Conservation (phyloP, 2,888 invertebrate species). For the Melieria crassipennis region DNA sequence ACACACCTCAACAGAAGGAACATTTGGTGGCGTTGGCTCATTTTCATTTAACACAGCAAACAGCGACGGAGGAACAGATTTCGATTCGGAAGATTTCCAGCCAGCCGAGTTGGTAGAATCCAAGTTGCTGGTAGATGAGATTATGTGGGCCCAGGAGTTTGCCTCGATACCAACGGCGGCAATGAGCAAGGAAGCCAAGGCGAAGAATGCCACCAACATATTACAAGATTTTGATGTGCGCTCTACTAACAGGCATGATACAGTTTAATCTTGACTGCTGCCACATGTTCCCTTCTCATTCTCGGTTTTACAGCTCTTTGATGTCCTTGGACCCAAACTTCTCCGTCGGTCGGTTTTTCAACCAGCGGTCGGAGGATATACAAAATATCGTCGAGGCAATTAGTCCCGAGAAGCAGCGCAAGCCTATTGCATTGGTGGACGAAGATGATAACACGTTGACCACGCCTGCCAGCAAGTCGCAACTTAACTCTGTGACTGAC, state of each 20-base stretch:
- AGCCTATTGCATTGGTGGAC: conserved; percentile 48
- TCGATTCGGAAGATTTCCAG: conserved; percentile 50
- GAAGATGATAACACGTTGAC: conserved; percentile 34
- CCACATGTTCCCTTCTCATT: neutral
- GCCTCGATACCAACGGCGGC: conserved; percentile 59
- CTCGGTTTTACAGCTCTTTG: conserved; percentile 49
- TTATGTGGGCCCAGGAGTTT: conserved; percentile 61
- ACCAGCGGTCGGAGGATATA: conserved; percentile 59
- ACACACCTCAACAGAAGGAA: conserved; percentile 37
- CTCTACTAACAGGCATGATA: conserved; percentile 49
- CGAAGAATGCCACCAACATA: conserved; percentile 38
- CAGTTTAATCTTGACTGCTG: no score
- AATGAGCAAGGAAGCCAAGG: conserved; percentile 53
- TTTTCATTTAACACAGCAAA: conserved; percentile 47
- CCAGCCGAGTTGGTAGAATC: conserved; percentile 63
- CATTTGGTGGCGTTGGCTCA: conserved; percentile 44
- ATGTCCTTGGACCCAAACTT: conserved; percentile 56
- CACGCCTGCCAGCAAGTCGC: conserved; percentile 21
- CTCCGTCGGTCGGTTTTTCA: conserved; percentile 61
- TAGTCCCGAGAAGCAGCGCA: conserved; percentile 49
- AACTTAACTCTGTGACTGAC: conserved; percentile 17
- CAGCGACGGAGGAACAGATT: conserved; percentile 14
- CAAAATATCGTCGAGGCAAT: conserved; percentile 51
- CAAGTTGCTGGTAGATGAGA: conserved; percentile 58
- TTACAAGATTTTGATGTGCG: conserved; percentile 40